A percentile compares a stretch with the other conserved stretches of the same genome.
Conservation (phyloP, 2,888 invertebrate genomes). For the Sturmia bella region DNA sequence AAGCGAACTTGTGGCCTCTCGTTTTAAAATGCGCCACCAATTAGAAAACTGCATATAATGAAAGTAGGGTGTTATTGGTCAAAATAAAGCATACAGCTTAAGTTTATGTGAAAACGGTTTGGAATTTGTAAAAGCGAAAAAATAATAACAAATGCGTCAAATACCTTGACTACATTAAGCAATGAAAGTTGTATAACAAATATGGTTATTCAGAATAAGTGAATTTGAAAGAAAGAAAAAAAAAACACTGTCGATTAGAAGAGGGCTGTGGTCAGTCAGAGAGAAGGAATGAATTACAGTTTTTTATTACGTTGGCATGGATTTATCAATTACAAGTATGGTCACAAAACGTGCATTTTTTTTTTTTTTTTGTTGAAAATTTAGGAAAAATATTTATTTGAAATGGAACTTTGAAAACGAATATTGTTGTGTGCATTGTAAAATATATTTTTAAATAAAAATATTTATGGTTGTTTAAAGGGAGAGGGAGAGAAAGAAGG, state of each 20-base stretch:
- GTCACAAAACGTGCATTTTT: slow-evolving; percentile 26
- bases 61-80: slow-evolving; percentile 17
- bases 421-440: background rate
- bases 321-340: slow-evolving; percentile 46
- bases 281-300: slow-evolving; percentile 1
- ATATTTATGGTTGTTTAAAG: slow-evolving; percentile 5
- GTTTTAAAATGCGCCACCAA: no score
- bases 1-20: no score
- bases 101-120: slow-evolving; percentile 17
- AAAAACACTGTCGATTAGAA: no score
- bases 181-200: slow-evolving; percentile 67
- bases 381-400: no score
- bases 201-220: slow-evolving; percentile 55
- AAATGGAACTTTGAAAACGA: slow-evolving; percentile 10
- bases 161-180: slow-evolving; percentile 33
- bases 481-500: background rate
- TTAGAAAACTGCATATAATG: background rate
- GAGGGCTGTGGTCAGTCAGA: background rate
- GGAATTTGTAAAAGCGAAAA: slow-evolving; percentile 59
- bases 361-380: background rate
- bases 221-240: slow-evolving; percentile 8
- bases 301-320: slow-evolving; percentile 26
- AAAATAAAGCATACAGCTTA: background rate
- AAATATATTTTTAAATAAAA: background rate
- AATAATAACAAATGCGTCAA: slow-evolving; percentile 24